phyloP scores from a whole-genome alignment of 1,140 invertebrate genomes.

The Hirudo medicinalis region DNA sequence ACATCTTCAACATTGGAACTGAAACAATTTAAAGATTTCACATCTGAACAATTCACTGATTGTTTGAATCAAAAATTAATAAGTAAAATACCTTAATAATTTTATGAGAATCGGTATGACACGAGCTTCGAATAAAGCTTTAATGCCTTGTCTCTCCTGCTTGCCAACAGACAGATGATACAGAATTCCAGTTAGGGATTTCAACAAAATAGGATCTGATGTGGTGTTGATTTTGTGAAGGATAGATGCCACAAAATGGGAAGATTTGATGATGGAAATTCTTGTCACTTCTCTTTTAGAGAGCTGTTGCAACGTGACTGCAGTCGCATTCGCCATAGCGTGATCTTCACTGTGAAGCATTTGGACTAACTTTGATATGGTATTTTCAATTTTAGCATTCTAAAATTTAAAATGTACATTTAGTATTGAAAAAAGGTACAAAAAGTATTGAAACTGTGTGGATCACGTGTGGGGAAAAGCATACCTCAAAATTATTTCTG shows the following conservation, averaged over 20 bases:
- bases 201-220: slow-evolving; percentile 90
- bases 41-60: background rate
- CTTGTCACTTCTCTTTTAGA: slow-evolving; percentile 95
- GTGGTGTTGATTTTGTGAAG: slow-evolving; percentile 86
- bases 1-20: slow-evolving; percentile 93
- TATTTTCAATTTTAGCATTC: slow-evolving; percentile 87
- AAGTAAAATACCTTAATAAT: slow-evolving; percentile 50
- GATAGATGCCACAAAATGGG: slow-evolving; percentile 75
- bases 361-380: slow-evolving; percentile 93
- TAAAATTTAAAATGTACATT: slow-evolving; percentile 50
- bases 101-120: slow-evolving; percentile 93
- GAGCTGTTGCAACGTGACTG: slow-evolving; percentile 95
- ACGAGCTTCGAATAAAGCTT: slow-evolving; percentile 94
- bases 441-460: too few species aligned
- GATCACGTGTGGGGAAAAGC: too few species aligned
- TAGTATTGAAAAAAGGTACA: too few species aligned
- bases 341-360: slow-evolving; percentile 88
- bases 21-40: slow-evolving; percentile 10
- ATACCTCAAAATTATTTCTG: too few species aligned
- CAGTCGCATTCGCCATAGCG: slow-evolving; percentile 81
- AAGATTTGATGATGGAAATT: slow-evolving; percentile 96
- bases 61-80: background rate
- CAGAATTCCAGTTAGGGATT: slow-evolving; percentile 69
- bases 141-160: slow-evolving; percentile 83
- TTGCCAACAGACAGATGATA: slow-evolving; percentile 68